Conservation (phyloP, 1,140 invertebrate genomes). For the Riptortus pedestris region DNA sequence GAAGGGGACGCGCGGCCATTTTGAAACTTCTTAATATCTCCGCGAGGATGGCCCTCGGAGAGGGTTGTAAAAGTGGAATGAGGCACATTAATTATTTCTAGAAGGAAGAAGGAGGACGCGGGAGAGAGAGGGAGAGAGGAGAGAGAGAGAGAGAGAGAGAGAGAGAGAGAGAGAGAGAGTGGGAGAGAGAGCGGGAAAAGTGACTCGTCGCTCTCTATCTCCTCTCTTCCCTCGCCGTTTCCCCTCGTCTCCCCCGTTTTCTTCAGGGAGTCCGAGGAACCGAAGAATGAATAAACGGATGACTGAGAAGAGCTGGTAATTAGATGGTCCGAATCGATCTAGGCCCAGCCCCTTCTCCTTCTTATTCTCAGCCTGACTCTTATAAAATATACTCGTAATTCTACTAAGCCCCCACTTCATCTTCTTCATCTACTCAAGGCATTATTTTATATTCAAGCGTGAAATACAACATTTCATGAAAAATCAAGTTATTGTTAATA, state of each 20-base stretch:
- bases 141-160: not conserved
- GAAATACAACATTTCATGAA: no score
- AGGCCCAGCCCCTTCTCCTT: not conserved
- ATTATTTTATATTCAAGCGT: no score
- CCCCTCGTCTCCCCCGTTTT: not conserved
- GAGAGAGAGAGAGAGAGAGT: not conserved
- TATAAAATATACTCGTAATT: no score
- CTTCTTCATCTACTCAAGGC: no score
- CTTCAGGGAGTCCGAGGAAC: not conserved
- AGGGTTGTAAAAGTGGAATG: constrained; percentile 33
- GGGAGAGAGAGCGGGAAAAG: no score
- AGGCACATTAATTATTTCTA: constrained; percentile 33
- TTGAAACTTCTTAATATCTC: constrained; percentile 34
- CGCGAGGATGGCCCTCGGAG: constrained; percentile 11
- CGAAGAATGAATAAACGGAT: not conserved
- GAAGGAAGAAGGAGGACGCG: not conserved
- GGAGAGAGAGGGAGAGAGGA: constrained; percentile 5
- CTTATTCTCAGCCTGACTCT: no score
- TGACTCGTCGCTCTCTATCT: not conserved
- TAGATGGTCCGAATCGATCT: not conserved
- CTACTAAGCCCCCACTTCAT: no score
- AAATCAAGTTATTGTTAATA: no score
- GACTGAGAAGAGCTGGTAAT: not conserved
- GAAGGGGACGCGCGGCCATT: constrained; percentile 29
- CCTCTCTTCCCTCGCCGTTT: not conserved